Conservation (phyloP, 2,888 invertebrate genomes). For the Ichneumon xanthorius region DNA sequence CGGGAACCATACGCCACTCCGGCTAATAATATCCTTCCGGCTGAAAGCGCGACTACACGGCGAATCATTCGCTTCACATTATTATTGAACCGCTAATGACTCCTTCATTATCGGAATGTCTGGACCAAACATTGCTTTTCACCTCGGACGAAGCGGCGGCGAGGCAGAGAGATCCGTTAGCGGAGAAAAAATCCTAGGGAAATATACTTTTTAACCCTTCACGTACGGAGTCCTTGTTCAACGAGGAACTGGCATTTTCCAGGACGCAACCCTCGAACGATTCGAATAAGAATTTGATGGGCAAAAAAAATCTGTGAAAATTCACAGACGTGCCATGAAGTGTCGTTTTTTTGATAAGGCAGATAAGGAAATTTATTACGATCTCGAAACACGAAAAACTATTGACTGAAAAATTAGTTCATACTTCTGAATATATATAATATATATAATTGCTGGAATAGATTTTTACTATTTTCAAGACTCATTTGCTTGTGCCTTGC, state of each 20-base stretch:
- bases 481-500: too few species aligned
- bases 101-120: neutral
- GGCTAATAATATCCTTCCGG: constrained; percentile 36
- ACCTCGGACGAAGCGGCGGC: neutral
- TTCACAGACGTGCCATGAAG: too few species aligned
- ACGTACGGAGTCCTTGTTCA: too few species aligned
- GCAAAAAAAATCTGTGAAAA: too few species aligned
- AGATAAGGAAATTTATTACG: too few species aligned
- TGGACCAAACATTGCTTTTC: neutral
- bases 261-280: too few species aligned
- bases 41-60: constrained; percentile 9
- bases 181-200: neutral
- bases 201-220: neutral
- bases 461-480: too few species aligned
- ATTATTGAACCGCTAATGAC: constrained; percentile 13
- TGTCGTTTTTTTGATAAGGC: too few species aligned
- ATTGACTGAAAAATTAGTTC: neutral
- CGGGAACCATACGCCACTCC: constrained; percentile 16
- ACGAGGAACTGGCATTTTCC: too few species aligned
- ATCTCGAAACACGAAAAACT: neutral
- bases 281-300: too few species aligned
- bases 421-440: neutral
- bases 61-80: constrained; percentile 20
- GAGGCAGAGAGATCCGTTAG: neutral
- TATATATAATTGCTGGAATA: neutral